Conservation (phyloP, 2,888 invertebrate species). For the Calephelis perditalis region DNA sequence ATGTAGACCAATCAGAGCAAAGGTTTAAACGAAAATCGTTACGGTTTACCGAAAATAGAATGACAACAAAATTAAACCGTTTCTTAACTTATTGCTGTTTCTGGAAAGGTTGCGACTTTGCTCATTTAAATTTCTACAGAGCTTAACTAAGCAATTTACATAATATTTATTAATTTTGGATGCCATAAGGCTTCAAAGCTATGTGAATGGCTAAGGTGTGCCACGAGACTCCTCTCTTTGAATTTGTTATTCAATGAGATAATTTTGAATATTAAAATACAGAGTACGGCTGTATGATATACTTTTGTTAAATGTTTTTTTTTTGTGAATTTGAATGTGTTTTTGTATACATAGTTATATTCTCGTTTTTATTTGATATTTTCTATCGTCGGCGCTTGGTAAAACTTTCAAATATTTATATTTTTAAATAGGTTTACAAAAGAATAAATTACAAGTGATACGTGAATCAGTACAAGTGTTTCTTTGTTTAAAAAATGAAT, state of each 20-base stretch:
- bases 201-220: constrained; percentile 7
- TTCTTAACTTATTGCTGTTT: constrained; percentile 5
- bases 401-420: too few species aligned
- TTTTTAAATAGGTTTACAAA: too few species aligned
- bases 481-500: too few species aligned
- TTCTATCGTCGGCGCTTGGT: too few species aligned
- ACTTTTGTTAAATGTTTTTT: neutral
- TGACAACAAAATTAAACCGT: constrained; percentile 25
- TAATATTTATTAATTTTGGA: constrained; percentile 9
- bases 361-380: too few species aligned
- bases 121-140: constrained; percentile 6
- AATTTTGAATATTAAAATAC: constrained; percentile 1
- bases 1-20: constrained; percentile 50
- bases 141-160: constrained; percentile 10
- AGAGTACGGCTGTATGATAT: neutral
- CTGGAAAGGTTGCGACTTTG: constrained; percentile 1
- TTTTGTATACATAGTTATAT: too few species aligned
- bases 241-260: constrained; percentile 7
- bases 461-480: too few species aligned
- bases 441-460: too few species aligned
- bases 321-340: too few species aligned
- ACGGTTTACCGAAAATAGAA: constrained; percentile 40
- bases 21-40: constrained; percentile 63
- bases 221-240: constrained; percentile 1
- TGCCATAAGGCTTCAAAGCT: constrained; percentile 10